Conservation (phyloP, 2,888 invertebrate genomes). For the Brachynemurus nebulosus region DNA sequence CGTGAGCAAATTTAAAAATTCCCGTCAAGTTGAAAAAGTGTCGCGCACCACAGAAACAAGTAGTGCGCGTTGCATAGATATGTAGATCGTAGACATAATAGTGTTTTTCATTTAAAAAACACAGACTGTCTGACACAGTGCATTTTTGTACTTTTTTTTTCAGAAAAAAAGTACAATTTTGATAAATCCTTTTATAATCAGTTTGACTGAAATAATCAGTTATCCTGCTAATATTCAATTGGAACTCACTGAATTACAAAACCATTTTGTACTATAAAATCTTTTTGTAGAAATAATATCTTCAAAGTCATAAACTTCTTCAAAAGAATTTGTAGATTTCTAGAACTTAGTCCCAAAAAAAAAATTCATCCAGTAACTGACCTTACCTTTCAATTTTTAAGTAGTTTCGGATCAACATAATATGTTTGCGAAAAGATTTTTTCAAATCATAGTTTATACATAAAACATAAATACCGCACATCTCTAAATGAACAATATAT, state of each 20-base stretch:
- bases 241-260: conserved; percentile 11
- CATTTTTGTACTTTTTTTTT: too few species aligned
- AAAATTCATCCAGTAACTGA: not conserved
- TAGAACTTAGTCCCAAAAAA: not conserved
- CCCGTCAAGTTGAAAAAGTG: too few species aligned
- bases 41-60: too few species aligned
- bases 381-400: not conserved
- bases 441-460: conserved; percentile 7
- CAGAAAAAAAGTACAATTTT: too few species aligned
- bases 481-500: conserved; percentile 11
- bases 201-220: conserved; percentile 9
- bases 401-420: conserved; percentile 12
- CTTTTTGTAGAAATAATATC: conserved; percentile 8
- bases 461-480: conserved; percentile 11
- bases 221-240: conserved; percentile 12
- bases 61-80: too few species aligned
- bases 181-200: not conserved
- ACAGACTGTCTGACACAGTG: too few species aligned
- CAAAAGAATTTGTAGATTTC: not conserved
- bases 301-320: conserved; percentile 4
- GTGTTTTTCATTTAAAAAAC: too few species aligned
- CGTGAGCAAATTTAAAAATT: too few species aligned
- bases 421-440: conserved; percentile 13
- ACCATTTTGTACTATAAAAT: conserved; percentile 10
- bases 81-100: too few species aligned